Percentiles rank a stretch among this genome's conserved stretches.
phyloP scores from a whole-genome alignment of 2,888 invertebrate genomes.

The Crossocerus cetratus region DNA sequence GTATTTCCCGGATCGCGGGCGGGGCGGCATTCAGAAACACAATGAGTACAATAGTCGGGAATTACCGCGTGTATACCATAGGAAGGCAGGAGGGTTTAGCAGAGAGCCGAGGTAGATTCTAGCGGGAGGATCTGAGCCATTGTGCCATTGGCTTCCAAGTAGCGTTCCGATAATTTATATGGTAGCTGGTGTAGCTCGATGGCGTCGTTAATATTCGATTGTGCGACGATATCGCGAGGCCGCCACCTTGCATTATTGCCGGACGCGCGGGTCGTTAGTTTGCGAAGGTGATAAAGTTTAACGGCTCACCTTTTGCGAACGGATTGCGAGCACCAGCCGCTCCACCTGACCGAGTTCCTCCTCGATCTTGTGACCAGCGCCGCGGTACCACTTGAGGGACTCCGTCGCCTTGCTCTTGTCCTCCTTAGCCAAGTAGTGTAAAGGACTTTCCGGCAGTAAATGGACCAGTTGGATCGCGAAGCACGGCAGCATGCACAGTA shows the following conservation, averaged over 20 bases:
- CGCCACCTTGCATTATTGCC: background rate
- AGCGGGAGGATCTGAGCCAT: too few species aligned
- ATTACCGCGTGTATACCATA: background rate
- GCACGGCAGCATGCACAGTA: constrained; percentile 62
- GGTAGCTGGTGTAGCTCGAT: too few species aligned
- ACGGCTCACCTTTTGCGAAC: constrained; percentile 48
- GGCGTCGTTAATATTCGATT: constrained; percentile 2
- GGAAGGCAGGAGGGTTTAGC: background rate
- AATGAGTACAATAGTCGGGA: background rate
- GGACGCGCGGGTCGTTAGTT: background rate
- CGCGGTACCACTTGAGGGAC: constrained; percentile 63
- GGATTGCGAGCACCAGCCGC: constrained; percentile 42
- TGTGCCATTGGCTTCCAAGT: background rate
- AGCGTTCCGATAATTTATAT: constrained; percentile 1
- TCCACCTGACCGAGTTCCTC: constrained; percentile 61
- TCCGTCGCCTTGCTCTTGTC: constrained; percentile 57
- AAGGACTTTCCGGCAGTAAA: constrained; percentile 66
- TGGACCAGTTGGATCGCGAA: constrained; percentile 54
- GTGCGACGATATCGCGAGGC: background rate
- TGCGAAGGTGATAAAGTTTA: background rate
- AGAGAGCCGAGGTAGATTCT: background rate
- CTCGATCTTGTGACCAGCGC: constrained; percentile 41
- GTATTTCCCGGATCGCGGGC: background rate
- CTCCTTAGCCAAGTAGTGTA: constrained; percentile 56
- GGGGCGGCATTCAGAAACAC: background rate